These are phyloP conservation scores for Leptarthrus brevirostris DNA, from an alignment of 2,888 invertebrate species.

Conservation along the genomic window DNA sequence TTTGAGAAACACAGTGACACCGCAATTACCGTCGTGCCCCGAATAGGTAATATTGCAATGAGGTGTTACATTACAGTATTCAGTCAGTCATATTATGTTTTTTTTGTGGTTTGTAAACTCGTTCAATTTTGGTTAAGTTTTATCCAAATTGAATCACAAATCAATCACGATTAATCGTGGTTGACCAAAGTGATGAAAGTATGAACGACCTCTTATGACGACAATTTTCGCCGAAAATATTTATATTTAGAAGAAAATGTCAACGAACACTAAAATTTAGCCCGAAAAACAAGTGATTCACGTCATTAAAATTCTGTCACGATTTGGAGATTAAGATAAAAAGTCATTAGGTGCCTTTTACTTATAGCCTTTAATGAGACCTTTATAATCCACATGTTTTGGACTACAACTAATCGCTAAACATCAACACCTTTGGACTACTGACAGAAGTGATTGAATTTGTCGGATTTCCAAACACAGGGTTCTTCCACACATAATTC, in stretches of 20 bases:
- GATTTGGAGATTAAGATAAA: slow-evolving; percentile 34
- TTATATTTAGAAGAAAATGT: too few relatives aligned
- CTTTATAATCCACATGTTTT: not conserved
- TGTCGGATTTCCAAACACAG: not conserved
- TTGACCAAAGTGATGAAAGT: slow-evolving; percentile 12
- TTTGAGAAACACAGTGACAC: too few relatives aligned
- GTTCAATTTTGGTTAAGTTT: not conserved
- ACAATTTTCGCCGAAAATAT: too few relatives aligned
- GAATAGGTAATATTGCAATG: not conserved
- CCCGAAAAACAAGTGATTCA: not conserved
- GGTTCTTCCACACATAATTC: not conserved
- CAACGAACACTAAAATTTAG: too few relatives aligned
- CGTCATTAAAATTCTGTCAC: slow-evolving; percentile 28
- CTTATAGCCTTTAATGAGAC: not conserved
- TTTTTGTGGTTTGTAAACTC: not conserved
- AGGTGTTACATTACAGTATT: not conserved
- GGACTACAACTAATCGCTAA: not conserved
- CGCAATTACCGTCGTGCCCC: not conserved
- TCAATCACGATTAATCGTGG: slow-evolving; percentile 37
- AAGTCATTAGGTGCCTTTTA: slow-evolving; percentile 22
- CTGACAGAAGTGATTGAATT: not conserved
- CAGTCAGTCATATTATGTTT: not conserved
- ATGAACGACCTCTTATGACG: not conserved
- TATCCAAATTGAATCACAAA: slow-evolving; percentile 1
- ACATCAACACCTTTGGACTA: not conserved